Base-by-base conservation (phyloP, 2,797 vertebrate genomes). In the Propithecus perrieri region DNA sequence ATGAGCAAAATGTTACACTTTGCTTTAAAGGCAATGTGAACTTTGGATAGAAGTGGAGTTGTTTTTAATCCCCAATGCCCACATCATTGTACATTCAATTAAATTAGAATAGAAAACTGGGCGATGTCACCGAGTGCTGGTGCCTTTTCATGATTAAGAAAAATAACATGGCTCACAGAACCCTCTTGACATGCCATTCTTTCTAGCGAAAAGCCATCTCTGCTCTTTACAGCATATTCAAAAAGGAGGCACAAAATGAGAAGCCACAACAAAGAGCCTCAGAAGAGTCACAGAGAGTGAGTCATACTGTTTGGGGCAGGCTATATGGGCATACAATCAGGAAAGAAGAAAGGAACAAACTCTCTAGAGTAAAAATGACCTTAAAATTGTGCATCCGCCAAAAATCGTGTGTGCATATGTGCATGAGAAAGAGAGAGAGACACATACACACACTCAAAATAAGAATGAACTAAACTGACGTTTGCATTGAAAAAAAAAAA, bases 31-130 rank as follows among this genome's bases (percentile, higher is more conserved):
- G 50, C 41, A 84, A 12, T 89, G 17, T 84, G 75, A 95, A 69
- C 9, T 89, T 89, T 89, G 55, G 33, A 81, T 24, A 75, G 57
- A 95, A 94, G n/a, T 79, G 30, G 13, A 20, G 50, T 97, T 96
- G 17, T 83, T 86, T 72, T 96, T 94, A 94, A 93, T 94, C 17
- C 76, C 61, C 63, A 97, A 76, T 59, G 89, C 69, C 38, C 41
- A 81, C 18, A 89, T 85, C 53, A 79, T 17, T 91, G 80, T 76
- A 86, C 5, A 26, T 59, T 94, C 63, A 89, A 89, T 84, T 92
- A 96, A 96, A 92, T 80, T 88, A 76, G 67, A 71, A 91, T 86
- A 94, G 86, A 93, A 97, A 97, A 95, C 59, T 95, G 85, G 84
- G 86, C 53, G 75, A 85, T 67, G 55, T 80, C 74, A 92, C 46